A percentile compares a stretch with the other conserved stretches of the same genome.
phyloP scores from a whole-genome alignment of 2,113 vertebrate genomes.

The Bos javanicus region DNA sequence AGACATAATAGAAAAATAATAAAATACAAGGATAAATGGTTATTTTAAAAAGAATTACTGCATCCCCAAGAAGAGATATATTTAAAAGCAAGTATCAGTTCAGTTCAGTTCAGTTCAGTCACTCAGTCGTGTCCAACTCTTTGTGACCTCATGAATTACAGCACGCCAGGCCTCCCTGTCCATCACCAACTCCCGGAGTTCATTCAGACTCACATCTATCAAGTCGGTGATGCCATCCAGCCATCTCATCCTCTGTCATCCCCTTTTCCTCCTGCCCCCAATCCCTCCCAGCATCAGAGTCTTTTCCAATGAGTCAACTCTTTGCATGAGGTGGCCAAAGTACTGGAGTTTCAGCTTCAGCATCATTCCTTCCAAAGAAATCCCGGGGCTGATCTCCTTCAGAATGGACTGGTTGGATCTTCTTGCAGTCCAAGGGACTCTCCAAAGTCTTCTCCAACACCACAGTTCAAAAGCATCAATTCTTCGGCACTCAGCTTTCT shows the following conservation, averaged over 20 bases:
- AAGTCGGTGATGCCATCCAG: rapidly evolving
- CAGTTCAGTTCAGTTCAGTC: not conserved
- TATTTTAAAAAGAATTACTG: not conserved
- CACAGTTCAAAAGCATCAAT: too few species aligned
- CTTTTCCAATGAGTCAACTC: not conserved
- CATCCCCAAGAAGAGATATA: not conserved
- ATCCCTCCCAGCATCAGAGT: not conserved
- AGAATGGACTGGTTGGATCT: not conserved
- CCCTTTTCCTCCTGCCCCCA: not conserved
- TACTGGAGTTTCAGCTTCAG: not conserved
- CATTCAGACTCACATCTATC: rapidly evolving
- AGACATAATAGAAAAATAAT: not conserved
- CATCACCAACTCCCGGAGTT: not conserved
- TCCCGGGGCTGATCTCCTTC: rapidly evolving
- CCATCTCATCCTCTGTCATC: rapidly evolving
- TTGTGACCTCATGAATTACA: rapidly evolving
- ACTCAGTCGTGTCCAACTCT: rapidly evolving
- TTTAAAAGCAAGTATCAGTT: not conserved
- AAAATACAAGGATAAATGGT: not conserved
- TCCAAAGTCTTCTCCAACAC: not conserved
- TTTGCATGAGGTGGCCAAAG: rapidly evolving
- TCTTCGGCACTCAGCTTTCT: rapidly evolving
- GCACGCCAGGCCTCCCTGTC: rapidly evolving
- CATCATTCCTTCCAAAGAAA: not conserved
- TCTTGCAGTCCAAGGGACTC: not conserved